These are phyloP conservation scores for Ophion ventricosus DNA, from an alignment of 2,888 invertebrate genomes.

Conservation along the genomic window DNA sequence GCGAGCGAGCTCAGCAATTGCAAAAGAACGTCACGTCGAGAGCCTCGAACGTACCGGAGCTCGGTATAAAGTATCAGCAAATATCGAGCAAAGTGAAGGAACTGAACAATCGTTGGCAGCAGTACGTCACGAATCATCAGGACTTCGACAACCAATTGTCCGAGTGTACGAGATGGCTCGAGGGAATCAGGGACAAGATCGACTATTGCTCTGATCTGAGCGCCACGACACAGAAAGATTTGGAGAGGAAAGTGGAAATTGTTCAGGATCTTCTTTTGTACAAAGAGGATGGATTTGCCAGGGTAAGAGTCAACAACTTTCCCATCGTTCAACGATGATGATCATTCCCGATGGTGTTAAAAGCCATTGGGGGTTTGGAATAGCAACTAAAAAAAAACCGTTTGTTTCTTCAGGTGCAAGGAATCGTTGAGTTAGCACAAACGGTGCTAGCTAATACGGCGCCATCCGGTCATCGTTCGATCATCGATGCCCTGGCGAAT, in stretches of 20 bases:
- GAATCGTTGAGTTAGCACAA: slow-evolving; percentile 95
- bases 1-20: slow-evolving; percentile 94
- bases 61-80: slow-evolving; percentile 96
- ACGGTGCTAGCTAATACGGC: slow-evolving; percentile 96
- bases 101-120: slow-evolving; percentile 95
- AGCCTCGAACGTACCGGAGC: slow-evolving; percentile 93
- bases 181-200: slow-evolving; percentile 92
- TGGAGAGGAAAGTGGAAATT: slow-evolving; percentile 92
- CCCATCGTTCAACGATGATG: neutral
- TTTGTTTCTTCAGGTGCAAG: slow-evolving; percentile 84
- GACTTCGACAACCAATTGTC: slow-evolving; percentile 92
- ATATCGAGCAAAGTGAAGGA: slow-evolving; percentile 96
- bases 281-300: slow-evolving; percentile 96
- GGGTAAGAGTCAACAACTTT: slow-evolving; percentile 84
- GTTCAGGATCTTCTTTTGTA: slow-evolving; percentile 94
- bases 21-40: slow-evolving; percentile 90
- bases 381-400: neutral
- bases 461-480: slow-evolving; percentile 92
- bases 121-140: slow-evolving; percentile 94
- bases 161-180: slow-evolving; percentile 93
- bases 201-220: slow-evolving; percentile 93
- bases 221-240: slow-evolving; percentile 92
- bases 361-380: neutral
- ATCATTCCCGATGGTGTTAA: neutral
- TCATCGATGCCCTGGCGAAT: slow-evolving; percentile 92